Conservation (phyloP, 2,797 vertebrate genomes). For the Danio albolineatus region DNA sequence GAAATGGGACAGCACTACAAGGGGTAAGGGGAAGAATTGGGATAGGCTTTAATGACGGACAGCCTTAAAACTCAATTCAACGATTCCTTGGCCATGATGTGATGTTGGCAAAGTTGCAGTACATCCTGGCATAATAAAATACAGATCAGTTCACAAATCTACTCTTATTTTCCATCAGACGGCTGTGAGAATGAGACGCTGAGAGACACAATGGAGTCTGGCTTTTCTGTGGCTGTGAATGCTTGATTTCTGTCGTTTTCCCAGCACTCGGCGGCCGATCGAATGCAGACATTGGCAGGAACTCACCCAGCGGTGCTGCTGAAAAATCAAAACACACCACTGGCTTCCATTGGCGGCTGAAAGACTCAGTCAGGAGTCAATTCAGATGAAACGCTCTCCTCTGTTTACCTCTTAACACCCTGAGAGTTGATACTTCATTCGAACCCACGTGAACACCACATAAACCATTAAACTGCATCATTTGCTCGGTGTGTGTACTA, state of each 20-base stretch:
- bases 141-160: background rate
- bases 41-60: no score
- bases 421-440: background rate
- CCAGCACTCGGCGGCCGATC: constrained; percentile 6
- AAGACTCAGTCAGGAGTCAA: constrained; percentile 6
- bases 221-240: background rate
- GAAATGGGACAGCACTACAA: no score
- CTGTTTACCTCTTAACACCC: background rate
- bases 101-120: background rate
- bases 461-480: background rate
- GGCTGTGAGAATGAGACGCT: background rate
- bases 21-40: no score
- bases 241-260: background rate
- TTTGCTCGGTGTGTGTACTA: background rate
- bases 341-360: background rate
- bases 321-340: constrained; percentile 19
- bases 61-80: background rate
- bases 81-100: background rate
- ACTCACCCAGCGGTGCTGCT: background rate
- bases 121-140: background rate
- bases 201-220: constrained; percentile 8
- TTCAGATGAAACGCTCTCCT: background rate
- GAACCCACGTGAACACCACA: background rate
- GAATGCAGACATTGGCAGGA: constrained; percentile 7
- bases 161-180: background rate